These are phyloP conservation scores for Phaenicophaeus curvirostris DNA, from an alignment of 2,797 vertebrate genomes.

Conservation along the genomic window DNA sequence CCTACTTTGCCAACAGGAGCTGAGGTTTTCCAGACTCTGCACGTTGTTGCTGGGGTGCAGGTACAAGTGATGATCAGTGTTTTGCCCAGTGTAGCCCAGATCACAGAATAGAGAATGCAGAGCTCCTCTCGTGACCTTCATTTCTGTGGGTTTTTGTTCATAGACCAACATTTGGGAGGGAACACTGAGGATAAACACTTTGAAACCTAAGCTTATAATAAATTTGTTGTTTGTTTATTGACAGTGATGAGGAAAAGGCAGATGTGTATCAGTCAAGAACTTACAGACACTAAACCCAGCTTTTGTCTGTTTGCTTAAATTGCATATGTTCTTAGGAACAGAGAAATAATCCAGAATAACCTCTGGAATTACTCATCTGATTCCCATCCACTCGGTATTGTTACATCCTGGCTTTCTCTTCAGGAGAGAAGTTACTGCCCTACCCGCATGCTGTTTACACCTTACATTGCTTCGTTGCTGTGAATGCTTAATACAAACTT, in stretches of 20 bases:
- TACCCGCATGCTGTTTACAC: not conserved
- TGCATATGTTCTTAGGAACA: not conserved
- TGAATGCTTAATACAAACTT: not conserved
- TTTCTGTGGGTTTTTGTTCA: not conserved
- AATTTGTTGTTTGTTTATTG: not conserved
- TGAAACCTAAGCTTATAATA: not conserved
- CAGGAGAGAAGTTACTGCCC: not conserved
- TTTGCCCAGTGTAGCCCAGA: not conserved
- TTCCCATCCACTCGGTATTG: not conserved
- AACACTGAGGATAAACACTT: not conserved
- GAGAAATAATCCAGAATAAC: not conserved
- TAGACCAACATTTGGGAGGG: not conserved
- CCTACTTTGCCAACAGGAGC: not conserved
- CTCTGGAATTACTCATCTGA: not conserved
- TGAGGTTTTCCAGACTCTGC: not conserved
- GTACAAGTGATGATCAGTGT: not conserved
- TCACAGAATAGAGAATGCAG: not conserved
- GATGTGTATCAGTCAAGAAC: not conserved
- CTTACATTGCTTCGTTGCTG: not conserved
- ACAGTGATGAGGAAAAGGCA: not conserved
- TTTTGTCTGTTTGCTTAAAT: not conserved
- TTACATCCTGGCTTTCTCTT: not conserved
- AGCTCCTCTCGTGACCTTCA: not conserved
- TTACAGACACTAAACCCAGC: not conserved
- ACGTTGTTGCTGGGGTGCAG: not conserved